Percentiles rank a stretch among this genome's conserved stretches.
These are phyloP conservation scores for Martes martes DNA, from an alignment of 2,113 vertebrate genomes.

Conservation along the genomic window DNA sequence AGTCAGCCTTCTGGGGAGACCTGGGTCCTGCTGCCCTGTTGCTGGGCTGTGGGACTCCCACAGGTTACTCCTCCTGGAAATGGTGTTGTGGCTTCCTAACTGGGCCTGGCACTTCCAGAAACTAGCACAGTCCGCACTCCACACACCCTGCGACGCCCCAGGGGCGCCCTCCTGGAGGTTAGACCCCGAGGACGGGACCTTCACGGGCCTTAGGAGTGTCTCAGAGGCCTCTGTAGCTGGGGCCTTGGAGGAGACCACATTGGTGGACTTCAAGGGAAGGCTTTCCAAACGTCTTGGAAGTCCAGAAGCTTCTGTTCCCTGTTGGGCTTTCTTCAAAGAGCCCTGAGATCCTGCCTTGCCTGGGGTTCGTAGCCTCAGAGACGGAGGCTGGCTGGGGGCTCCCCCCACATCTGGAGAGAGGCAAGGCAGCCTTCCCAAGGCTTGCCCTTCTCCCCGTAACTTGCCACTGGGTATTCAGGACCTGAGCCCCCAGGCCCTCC, in stretches of 20 bases:
- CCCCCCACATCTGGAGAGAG: neutral
- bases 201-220: neutral
- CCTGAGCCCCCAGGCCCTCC: neutral
- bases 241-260: neutral
- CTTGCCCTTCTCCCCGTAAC: rapidly evolving
- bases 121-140: neutral
- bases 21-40: neutral
- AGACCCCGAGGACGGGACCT: neutral
- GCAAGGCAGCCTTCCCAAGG: neutral
- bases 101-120: neutral
- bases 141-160: neutral
- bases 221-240: rapidly evolving
- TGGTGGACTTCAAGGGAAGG: neutral
- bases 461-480: neutral
- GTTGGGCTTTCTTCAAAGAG: neutral
- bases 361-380: neutral
- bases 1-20: neutral
- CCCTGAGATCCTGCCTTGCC: too few species aligned
- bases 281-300: neutral
- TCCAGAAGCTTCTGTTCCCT: neutral
- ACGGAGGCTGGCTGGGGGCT: neutral
- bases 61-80: neutral
- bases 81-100: neutral
- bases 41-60: rapidly evolving
- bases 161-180: neutral